Conservation (phyloP, 2,797 vertebrate genomes). For the Picus viridis region DNA sequence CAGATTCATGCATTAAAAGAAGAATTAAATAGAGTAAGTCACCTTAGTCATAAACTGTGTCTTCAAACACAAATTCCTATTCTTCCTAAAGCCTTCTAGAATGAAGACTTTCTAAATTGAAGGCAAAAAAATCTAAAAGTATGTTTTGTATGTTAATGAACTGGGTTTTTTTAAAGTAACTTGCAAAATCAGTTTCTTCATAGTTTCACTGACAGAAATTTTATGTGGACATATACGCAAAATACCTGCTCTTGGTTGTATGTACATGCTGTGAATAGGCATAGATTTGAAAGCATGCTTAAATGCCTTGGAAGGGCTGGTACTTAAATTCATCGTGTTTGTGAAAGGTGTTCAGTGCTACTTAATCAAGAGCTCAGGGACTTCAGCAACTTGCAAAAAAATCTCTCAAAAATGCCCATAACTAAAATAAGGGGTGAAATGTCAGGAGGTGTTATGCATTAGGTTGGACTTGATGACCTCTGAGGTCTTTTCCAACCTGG, state of each 20-base stretch:
- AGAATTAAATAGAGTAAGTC: background rate
- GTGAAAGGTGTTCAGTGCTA: background rate
- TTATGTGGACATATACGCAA: background rate
- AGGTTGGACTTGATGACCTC: no score
- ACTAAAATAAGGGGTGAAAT: background rate
- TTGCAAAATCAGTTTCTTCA: background rate
- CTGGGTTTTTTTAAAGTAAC: background rate
- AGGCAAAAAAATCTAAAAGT: background rate
- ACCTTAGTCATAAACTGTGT: background rate
- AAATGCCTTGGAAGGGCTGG: background rate
- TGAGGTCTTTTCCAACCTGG: no score
- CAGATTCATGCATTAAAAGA: background rate
- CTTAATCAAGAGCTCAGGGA: background rate
- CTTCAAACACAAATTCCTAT: background rate
- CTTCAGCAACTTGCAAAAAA: background rate
- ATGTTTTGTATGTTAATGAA: background rate
- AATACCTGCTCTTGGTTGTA: background rate
- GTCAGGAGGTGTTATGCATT: no score
- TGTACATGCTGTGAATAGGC: background rate
- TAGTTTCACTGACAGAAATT: background rate
- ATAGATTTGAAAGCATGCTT: background rate
- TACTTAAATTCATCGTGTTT: background rate
- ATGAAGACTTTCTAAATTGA: background rate
- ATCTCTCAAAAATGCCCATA: rapidly evolving
- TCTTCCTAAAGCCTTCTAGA: background rate